Evolutionary conservation across 2,113 vertebrate species (phyloP).

Genomic region (Pedetes capensis): DNA sequence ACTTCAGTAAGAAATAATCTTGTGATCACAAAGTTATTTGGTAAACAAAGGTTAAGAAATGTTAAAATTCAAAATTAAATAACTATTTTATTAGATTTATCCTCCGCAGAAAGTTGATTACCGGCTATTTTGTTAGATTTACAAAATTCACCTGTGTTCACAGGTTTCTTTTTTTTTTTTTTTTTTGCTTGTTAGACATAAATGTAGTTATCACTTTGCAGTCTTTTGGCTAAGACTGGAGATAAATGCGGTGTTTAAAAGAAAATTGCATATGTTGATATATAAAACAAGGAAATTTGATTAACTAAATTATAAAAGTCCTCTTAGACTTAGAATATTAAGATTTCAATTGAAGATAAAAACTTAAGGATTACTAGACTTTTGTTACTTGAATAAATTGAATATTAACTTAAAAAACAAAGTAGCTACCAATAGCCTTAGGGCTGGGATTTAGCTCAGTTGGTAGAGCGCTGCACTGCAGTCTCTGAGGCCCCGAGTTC

Average conservation of each 20-base stretch:
- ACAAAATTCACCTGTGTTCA: background rate
- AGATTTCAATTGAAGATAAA: background rate
- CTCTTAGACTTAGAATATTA: background rate
- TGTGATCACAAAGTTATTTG: background rate
- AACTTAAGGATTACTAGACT: background rate
- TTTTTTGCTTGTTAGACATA: too few relatives aligned
- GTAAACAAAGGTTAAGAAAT: background rate
- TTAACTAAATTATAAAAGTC: background rate
- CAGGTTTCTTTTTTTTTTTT: too few relatives aligned
- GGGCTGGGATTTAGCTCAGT: too few relatives aligned
- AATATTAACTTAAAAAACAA: background rate
- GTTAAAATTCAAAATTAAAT: background rate
- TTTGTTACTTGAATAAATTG: background rate
- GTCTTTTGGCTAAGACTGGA: background rate
- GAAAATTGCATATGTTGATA: background rate
- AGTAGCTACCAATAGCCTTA: background rate
- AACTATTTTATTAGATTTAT: background rate
- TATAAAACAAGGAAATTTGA: background rate
- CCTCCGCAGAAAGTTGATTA: too few relatives aligned
- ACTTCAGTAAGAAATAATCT: background rate
- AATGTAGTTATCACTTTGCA: background rate
- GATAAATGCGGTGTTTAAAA: background rate
- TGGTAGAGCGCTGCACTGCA: too few relatives aligned
- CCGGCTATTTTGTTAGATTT: background rate
- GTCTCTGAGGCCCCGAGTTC: too few relatives aligned